Percentiles rank a stretch among this genome's conserved stretches.
phyloP scores from a whole-genome alignment of 2,888 invertebrate species.

The Yponomeuta plumbellus region DNA sequence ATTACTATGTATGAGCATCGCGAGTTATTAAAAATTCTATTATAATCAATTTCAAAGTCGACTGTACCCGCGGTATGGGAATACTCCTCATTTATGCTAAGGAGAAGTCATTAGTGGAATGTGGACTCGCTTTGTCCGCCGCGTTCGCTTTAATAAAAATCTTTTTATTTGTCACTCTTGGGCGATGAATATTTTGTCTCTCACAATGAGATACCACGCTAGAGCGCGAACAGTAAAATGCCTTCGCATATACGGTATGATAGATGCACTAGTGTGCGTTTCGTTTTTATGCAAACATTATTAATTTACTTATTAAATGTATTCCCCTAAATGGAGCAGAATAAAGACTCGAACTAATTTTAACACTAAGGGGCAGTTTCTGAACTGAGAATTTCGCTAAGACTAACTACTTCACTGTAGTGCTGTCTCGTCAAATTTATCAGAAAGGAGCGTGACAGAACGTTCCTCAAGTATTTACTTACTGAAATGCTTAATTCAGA shows the following conservation, averaged over 20 bases:
- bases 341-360: no score
- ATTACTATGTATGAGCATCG: no score
- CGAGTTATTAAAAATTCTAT: no score
- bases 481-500: no score
- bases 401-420: no score
- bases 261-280: neutral
- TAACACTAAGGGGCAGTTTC: no score
- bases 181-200: constrained; percentile 10
- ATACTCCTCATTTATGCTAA: constrained; percentile 4
- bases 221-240: neutral
- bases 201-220: neutral
- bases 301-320: no score
- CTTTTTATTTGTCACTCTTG: constrained; percentile 30
- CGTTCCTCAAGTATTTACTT: no score
- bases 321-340: no score
- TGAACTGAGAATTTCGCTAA: no score
- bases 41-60: neutral
- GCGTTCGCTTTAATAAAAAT: constrained; percentile 38
- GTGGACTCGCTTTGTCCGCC: constrained; percentile 43
- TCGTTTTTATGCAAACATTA: neutral
- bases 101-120: constrained; percentile 46
- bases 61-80: constrained; percentile 5
- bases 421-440: no score
- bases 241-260: neutral
- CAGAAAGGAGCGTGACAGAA: no score